Base-by-base conservation (phyloP, 2,888 invertebrate species). In the Anorthoa munda region DNA sequence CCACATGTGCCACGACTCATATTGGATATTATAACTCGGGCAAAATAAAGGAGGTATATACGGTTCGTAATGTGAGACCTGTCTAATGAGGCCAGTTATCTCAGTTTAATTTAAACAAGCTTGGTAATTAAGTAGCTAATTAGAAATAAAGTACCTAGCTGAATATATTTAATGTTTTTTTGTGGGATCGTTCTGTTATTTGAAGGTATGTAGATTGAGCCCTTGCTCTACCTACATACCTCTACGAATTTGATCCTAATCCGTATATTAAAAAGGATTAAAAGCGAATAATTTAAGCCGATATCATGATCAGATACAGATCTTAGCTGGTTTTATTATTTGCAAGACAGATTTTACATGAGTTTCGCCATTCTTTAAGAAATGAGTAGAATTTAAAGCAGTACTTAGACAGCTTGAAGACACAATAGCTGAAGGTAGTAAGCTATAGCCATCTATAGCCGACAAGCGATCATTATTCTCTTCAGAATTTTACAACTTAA, bases 401-500 rank as follows among this genome's bases (percentile, higher is more conserved):
- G 66, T 55, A 50, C 70, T 83, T 66, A n/a, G 46, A 7, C 46
- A 68, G 46, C 55, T 55, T 53, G 12, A 51, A 68, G 60, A 31
- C 21, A 81, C 83, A 81, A 83, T 71, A 61, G 70, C 64, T 31
- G 50, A 59, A 50, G 67, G 53, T 58, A 76, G 58, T 79, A 26
- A 65, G 80, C 59, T 60, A 63, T 45, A 53, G 45, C 70, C 69
- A 68, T 31, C 15, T 63, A 75, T 45, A 69, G 70, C n/a, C 45
- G 48, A 63, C 75, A 23, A 39, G 48, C 55, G 58, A 69, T 77
- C 67, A 78, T 78, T 79, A 81, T 83, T 81, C 83, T 83, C 80
- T 75, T 71, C 75, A 83, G 71, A 83, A 79, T 80, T 81, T 81
- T 81, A 81, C 81, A 83, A 81, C 81, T 83, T 83, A 81, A 81